A percentile compares a stretch with the other conserved stretches of the same genome.
Evolutionary conservation across 2,797 vertebrate species (phyloP).

Genomic region (Tadarida brasiliensis): DNA sequence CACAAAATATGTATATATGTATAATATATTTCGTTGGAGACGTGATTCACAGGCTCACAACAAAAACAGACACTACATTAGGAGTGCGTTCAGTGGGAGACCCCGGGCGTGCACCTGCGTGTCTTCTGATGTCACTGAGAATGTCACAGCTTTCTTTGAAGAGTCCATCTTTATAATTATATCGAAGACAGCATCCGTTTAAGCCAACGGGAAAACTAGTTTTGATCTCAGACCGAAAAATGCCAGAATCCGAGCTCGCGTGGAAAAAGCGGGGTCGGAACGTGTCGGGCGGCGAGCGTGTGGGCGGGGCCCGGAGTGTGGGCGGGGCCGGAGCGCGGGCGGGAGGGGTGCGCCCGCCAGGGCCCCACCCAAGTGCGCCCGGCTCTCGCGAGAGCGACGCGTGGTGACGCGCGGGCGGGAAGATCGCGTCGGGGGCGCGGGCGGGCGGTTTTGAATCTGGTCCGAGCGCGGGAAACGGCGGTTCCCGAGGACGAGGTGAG

Average conservation of each 20-base stretch:
- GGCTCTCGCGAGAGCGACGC: constrained; percentile 68
- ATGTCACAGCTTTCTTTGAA: background rate
- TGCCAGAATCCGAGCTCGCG: rapidly evolving
- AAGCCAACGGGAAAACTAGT: background rate
- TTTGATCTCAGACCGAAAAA: background rate
- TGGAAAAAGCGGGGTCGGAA: background rate
- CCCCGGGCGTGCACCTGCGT: too few relatives aligned
- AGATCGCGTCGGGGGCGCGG: background rate
- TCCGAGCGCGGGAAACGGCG: constrained; percentile 70
- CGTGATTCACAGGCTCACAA: background rate
- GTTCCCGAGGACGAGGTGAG: background rate
- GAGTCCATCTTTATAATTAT: too few relatives aligned
- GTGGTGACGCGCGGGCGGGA: constrained; percentile 2
- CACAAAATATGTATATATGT: background rate
- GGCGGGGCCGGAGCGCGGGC: background rate
- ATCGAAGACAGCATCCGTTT: background rate
- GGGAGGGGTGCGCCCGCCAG: too few relatives aligned
- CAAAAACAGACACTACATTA: too few relatives aligned
- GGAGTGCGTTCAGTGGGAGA: too few relatives aligned
- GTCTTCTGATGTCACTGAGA: too few relatives aligned
- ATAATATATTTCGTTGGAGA: too few relatives aligned
- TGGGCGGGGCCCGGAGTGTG: background rate
- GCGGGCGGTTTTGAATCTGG: constrained; percentile 80
- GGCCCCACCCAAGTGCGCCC: rapidly evolving
- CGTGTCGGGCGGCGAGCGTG: background rate